phyloP scores from a whole-genome alignment of 2,113 vertebrate species.

The Vireo altiloquus region DNA sequence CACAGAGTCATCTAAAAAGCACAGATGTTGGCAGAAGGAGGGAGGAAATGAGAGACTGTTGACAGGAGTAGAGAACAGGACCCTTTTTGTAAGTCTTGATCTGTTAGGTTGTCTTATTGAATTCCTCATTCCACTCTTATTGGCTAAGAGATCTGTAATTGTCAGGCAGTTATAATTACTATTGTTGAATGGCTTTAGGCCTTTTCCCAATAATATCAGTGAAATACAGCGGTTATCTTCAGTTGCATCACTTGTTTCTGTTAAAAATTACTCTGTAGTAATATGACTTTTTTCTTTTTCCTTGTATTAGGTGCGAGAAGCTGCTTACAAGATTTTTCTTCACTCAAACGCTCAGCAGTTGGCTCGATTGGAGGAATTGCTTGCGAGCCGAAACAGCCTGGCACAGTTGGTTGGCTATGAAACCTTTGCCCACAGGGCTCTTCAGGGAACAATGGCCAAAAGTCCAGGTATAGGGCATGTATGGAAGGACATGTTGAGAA shows the following conservation, averaged over 20 bases:
- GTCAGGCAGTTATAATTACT: neutral
- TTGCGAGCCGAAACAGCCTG: constrained; percentile 82
- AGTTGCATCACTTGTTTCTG: neutral
- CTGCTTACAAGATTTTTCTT: constrained; percentile 93
- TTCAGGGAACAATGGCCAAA: constrained; percentile 92
- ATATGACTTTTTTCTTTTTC: neutral
- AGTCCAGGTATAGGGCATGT: constrained; percentile 80
- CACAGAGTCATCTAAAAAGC: neutral
- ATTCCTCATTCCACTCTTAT: neutral
- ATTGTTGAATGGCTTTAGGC: neutral
- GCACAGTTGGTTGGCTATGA: constrained; percentile 90
- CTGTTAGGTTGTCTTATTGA: neutral
- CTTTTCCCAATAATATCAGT: neutral
- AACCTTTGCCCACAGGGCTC: constrained; percentile 88
- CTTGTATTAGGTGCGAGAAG: constrained; percentile 85
- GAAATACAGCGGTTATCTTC: neutral
- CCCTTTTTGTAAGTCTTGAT: neutral
- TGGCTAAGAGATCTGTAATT: neutral
- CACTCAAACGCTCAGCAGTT: constrained; percentile 83
- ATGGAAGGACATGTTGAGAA: neutral
- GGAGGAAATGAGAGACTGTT: neutral
- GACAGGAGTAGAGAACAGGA: neutral
- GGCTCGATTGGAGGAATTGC: constrained; percentile 84
- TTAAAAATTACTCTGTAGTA: neutral
- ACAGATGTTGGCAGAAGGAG: neutral